These are phyloP conservation scores for Mormyrops boulengeri DNA, from an alignment of 2,797 vertebrate genomes.

Conservation along the genomic window DNA sequence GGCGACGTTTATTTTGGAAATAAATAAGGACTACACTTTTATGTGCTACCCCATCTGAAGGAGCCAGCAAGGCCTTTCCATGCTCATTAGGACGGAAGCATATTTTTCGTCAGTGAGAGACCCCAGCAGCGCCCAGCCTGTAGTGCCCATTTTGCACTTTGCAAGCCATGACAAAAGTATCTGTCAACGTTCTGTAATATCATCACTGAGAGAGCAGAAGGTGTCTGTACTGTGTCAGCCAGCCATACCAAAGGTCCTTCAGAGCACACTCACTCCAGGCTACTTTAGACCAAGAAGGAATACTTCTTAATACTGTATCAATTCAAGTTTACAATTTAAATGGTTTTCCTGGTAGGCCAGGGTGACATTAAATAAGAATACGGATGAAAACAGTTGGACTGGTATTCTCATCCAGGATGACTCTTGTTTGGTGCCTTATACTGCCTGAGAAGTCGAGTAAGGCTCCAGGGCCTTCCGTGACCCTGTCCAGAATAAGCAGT, in stretches of 20 bases:
- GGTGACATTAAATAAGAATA: background rate
- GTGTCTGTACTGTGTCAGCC: constrained; percentile 6
- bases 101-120: constrained; percentile 36
- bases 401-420: background rate
- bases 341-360: background rate
- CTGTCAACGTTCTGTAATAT: constrained; percentile 15
- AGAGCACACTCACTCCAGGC: background rate
- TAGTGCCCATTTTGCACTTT: background rate
- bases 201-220: background rate
- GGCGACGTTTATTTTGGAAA: constrained; percentile 49
- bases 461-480: background rate
- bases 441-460: background rate
- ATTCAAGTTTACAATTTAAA: background rate
- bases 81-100: constrained; percentile 40
- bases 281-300: background rate
- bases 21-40: background rate
- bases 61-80: constrained; percentile 29
- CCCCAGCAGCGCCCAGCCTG: background rate
- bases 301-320: background rate
- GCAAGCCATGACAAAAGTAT: background rate
- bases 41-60: background rate
- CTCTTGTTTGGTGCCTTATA: background rate
- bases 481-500: background rate
- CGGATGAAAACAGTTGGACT: background rate
- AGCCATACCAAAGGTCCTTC: background rate